Conservation (phyloP, 2,797 vertebrate species). For the Pantherophis alleghaniensis region DNA sequence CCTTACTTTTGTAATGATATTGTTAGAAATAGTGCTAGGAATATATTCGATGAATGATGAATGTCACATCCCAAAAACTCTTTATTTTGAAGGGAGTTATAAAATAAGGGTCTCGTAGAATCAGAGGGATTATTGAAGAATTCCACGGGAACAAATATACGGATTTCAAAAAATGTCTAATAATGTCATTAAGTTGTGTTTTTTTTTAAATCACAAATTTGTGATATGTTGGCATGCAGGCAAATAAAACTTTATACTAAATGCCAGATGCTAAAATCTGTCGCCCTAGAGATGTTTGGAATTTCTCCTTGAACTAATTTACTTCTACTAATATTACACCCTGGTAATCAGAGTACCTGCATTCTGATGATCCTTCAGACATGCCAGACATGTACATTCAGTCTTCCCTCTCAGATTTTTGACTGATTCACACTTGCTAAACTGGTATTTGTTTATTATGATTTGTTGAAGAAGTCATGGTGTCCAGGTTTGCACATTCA, state of each 20-base stretch:
- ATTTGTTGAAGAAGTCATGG: not conserved
- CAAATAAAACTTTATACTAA: conserved; percentile 7
- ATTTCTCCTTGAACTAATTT: conserved; percentile 48
- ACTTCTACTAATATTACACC: conserved; percentile 49
- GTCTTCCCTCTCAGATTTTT: not conserved
- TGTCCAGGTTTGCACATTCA: not conserved
- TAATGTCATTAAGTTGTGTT: conserved; percentile 45
- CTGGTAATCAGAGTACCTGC: conserved; percentile 41
- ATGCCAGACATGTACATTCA: not conserved
- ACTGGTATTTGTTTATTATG: not conserved
- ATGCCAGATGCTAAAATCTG: conserved; percentile 5
- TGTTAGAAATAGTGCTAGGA: conserved; percentile 53
- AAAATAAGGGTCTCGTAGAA: conserved; percentile 59
- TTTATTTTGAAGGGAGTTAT: conserved; percentile 63
- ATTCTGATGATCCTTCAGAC: not conserved
- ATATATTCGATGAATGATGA: conserved; percentile 49
- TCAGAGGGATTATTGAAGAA: conserved; percentile 60
- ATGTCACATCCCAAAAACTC: conserved; percentile 58
- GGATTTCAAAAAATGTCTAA: conserved; percentile 41
- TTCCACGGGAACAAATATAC: conserved; percentile 56
- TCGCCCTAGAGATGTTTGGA: not conserved
- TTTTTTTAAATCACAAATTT: conserved; percentile 61
- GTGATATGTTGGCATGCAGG: conserved; percentile 8
- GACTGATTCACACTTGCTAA: not conserved
- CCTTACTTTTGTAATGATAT: conserved; percentile 61